These are phyloP conservation scores for Hypolimnas misippus DNA, from an alignment of 2,888 invertebrate genomes.

Conservation along the genomic window DNA sequence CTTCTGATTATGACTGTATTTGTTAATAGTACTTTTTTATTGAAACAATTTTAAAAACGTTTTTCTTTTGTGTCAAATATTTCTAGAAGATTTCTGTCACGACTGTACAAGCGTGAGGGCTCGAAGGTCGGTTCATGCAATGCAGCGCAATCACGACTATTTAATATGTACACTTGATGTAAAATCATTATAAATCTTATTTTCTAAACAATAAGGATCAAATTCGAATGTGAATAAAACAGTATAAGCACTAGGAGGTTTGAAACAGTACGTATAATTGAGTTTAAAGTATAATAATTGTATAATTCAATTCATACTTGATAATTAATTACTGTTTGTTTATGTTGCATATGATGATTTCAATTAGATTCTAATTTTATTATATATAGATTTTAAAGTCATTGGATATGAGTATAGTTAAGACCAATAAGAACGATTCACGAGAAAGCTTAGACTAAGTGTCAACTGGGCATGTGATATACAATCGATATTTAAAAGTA, in stretches of 20 bases:
- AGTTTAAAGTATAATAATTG: constrained; percentile 45
- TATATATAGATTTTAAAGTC: too few relatives aligned
- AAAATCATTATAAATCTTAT: constrained; percentile 20
- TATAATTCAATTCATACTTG: constrained; percentile 54
- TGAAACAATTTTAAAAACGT: neutral
- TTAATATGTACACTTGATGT: constrained; percentile 27
- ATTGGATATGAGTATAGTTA: too few relatives aligned
- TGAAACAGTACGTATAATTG: constrained; percentile 36
- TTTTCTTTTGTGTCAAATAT: constrained; percentile 17
- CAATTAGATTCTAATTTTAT: too few relatives aligned
- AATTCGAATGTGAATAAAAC: constrained; percentile 3
- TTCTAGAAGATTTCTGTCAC: constrained; percentile 40
- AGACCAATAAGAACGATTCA: too few relatives aligned
- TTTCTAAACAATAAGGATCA: neutral
- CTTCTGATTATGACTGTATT: neutral
- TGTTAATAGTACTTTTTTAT: neutral
- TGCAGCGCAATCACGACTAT: constrained; percentile 55
- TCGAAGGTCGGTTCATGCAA: constrained; percentile 72
- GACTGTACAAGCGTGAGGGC: constrained; percentile 68
- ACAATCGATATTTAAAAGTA: too few relatives aligned
- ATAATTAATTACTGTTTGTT: constrained; percentile 24
- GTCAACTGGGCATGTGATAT: too few relatives aligned
- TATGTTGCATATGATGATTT: too few relatives aligned
- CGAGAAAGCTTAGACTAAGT: too few relatives aligned
- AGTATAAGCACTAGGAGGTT: constrained; percentile 36